phyloP scores from a whole-genome alignment of 2,113 vertebrate genomes.

The Pheucticus melanocephalus region DNA sequence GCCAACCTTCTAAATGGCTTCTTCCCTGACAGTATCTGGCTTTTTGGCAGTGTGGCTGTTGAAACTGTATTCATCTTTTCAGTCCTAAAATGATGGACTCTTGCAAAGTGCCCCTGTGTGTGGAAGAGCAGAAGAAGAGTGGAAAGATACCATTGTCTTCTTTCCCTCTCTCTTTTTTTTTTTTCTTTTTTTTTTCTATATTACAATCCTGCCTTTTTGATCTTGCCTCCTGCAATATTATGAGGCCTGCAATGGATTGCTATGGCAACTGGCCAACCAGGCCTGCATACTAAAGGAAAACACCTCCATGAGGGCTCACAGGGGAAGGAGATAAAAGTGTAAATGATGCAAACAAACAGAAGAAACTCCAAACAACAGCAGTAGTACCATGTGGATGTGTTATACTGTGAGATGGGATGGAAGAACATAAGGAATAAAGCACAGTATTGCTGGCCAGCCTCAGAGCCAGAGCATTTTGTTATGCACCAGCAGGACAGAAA shows the following conservation, averaged over 20 bases:
- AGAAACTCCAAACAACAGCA: background rate
- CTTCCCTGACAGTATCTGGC: background rate
- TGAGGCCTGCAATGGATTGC: constrained; percentile 59
- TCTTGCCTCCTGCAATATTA: constrained; percentile 52
- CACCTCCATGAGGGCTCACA: background rate
- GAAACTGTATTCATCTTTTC: background rate
- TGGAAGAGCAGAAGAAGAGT: background rate
- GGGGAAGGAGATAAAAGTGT: constrained; percentile 24
- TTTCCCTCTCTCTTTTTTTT: background rate
- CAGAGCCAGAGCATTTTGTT: background rate
- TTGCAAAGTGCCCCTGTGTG: background rate
- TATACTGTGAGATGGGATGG: background rate
- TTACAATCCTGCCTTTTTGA: constrained; percentile 55
- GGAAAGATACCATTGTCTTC: background rate
- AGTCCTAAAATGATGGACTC: background rate
- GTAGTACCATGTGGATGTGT: background rate
- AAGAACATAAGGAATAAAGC: background rate
- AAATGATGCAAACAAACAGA: constrained; percentile 6
- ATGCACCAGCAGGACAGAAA: background rate
- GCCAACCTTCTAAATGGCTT: background rate
- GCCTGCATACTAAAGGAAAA: constrained; percentile 73
- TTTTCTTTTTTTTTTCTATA: background rate
- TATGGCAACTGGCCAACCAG: constrained; percentile 72
- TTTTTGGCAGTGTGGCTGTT: background rate
- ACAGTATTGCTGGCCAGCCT: background rate